phyloP scores from a whole-genome alignment of 2,888 invertebrate species.

The Melipona beecheii region DNA sequence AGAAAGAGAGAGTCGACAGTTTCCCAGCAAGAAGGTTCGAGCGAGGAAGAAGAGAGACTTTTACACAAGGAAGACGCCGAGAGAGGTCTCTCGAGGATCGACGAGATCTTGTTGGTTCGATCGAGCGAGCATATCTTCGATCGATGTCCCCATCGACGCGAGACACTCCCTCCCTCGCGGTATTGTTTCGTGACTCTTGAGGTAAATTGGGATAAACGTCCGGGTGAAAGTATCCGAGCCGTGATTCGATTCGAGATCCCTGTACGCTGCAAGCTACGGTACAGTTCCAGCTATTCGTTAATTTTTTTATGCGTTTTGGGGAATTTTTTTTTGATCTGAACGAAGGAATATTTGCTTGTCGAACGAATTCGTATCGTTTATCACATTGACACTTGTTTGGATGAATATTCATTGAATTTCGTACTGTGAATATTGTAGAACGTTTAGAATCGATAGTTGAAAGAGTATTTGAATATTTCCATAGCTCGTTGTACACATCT shows the following conservation, averaged over 20 bases:
- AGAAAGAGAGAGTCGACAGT: constrained; percentile 26
- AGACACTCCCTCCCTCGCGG: constrained; percentile 36
- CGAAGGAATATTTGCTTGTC: too few species aligned
- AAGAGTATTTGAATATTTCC: too few species aligned
- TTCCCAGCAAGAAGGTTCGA: constrained; percentile 48
- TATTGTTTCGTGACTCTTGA: constrained; percentile 47
- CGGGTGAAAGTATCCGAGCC: constrained; percentile 26
- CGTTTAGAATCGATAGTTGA: too few species aligned
- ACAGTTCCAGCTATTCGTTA: not conserved
- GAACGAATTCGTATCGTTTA: too few species aligned
- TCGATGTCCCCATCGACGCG: constrained; percentile 42
- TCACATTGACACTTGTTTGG: too few species aligned
- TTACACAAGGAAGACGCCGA: constrained; percentile 34
- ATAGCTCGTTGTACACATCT: too few species aligned
- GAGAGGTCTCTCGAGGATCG: constrained; percentile 34
- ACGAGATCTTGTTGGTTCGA: constrained; percentile 54
- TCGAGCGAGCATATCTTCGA: constrained; percentile 44
- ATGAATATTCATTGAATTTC: too few species aligned
- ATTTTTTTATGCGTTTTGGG: not conserved
- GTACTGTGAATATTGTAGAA: too few species aligned
- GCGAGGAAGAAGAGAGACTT: constrained; percentile 42
- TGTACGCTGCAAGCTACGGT: not conserved
- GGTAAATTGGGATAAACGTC: constrained; percentile 55
- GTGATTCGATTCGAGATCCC: not conserved
- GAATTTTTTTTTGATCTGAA: too few species aligned